Percentiles rank a stretch among this genome's conserved stretches.
phyloP scores from a whole-genome alignment of 2,797 vertebrate species.

The Coracias cyanogaster region DNA sequence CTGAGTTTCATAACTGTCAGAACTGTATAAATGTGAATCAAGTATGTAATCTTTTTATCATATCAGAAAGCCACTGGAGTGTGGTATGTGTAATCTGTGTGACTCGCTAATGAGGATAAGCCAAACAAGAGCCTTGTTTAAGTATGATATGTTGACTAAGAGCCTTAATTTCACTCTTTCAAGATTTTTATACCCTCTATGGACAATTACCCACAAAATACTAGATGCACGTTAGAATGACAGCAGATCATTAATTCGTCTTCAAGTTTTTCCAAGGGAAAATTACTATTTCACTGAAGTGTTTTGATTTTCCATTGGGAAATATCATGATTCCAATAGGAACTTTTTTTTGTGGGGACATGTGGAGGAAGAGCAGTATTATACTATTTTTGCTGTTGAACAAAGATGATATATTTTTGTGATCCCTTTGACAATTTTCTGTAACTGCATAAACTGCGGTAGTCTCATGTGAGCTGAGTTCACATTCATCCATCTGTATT shows the following conservation, averaged over 20 bases:
- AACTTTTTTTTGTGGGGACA: not conserved
- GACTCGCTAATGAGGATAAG: not conserved
- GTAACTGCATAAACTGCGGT: not conserved
- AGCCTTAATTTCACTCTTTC: not conserved
- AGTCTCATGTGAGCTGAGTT: not conserved
- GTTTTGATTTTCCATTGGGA: not conserved
- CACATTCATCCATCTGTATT: not conserved
- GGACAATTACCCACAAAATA: not conserved
- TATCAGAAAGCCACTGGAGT: not conserved
- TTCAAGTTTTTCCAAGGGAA: not conserved
- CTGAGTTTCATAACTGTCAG: not conserved
- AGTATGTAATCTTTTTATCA: not conserved
- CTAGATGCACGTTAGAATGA: not conserved
- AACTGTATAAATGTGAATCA: not conserved
- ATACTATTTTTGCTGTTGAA: not conserved
- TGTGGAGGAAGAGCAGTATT: not conserved
- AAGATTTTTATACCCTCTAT: not conserved
- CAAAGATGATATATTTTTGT: not conserved
- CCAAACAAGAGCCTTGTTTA: not conserved
- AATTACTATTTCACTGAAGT: not conserved
- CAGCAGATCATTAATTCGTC: not conserved
- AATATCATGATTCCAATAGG: not conserved
- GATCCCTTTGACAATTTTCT: not conserved
- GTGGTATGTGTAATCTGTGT: not conserved
- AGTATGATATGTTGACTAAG: accelerated